These are phyloP conservation scores for Todiramphus chloris DNA, from an alignment of 2,113 vertebrate species.

Conservation along the genomic window DNA sequence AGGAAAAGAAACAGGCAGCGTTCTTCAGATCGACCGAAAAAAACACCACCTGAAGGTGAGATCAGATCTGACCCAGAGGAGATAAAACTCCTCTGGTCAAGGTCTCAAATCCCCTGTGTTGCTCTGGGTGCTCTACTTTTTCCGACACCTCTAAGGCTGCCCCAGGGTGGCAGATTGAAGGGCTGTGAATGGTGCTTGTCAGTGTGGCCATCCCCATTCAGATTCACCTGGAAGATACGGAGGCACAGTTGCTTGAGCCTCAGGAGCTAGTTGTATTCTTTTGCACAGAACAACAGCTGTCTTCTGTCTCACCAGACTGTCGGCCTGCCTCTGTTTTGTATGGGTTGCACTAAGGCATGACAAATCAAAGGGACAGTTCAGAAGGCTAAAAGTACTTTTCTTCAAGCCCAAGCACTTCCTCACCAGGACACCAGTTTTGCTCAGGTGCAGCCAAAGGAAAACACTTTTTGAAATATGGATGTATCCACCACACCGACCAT, in stretches of 20 bases:
- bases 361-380: background rate
- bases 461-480: background rate
- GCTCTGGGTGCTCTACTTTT: background rate
- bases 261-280: background rate
- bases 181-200: background rate
- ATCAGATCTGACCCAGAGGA: background rate
- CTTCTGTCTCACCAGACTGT: background rate
- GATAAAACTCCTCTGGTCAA: background rate
- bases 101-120: background rate
- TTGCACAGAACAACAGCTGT: background rate
- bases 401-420: background rate
- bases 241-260: background rate
- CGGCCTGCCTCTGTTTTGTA: background rate
- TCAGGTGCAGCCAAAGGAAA: background rate
- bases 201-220: background rate
- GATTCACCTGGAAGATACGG: background rate
- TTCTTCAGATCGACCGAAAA: background rate
- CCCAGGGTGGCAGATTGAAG: accelerated
- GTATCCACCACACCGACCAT: background rate
- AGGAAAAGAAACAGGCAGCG: background rate
- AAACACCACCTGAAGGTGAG: background rate
- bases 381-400: background rate
- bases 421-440: background rate
- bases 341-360: background rate
- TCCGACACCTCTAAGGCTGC: accelerated